These are phyloP conservation scores for Pseudococcus jackbeardsleyi DNA, from an alignment of 2,888 invertebrate genomes.

Conservation along the genomic window DNA sequence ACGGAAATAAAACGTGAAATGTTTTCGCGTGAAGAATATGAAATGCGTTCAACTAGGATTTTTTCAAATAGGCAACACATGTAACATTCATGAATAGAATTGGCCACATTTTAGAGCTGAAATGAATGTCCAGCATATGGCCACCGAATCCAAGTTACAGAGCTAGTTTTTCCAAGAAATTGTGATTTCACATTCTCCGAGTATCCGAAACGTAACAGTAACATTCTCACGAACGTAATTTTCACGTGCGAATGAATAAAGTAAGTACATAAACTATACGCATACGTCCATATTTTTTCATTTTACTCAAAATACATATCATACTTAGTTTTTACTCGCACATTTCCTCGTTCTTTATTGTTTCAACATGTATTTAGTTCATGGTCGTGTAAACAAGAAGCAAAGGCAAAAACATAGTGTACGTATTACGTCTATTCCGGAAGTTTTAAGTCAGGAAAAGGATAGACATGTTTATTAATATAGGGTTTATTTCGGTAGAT, in stretches of 20 bases:
- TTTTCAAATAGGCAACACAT: constrained; percentile 10
- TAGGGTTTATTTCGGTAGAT: too few species aligned
- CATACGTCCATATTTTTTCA: background rate
- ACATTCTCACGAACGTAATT: background rate
- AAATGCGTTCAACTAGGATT: constrained; percentile 2
- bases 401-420: background rate
- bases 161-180: background rate
- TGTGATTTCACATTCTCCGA: background rate
- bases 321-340: background rate
- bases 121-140: background rate
- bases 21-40: constrained; percentile 3
- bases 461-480: too few species aligned
- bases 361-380: background rate
- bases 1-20: background rate
- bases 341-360: background rate
- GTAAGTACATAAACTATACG: background rate
- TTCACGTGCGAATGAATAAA: background rate
- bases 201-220: background rate
- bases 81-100: background rate
- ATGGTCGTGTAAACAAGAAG: background rate
- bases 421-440: background rate
- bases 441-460: too few species aligned
- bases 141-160: background rate
- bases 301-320: background rate
- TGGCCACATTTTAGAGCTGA: background rate